phyloP scores from a whole-genome alignment of 2,113 vertebrate genomes.

The Mixornis gularis region DNA sequence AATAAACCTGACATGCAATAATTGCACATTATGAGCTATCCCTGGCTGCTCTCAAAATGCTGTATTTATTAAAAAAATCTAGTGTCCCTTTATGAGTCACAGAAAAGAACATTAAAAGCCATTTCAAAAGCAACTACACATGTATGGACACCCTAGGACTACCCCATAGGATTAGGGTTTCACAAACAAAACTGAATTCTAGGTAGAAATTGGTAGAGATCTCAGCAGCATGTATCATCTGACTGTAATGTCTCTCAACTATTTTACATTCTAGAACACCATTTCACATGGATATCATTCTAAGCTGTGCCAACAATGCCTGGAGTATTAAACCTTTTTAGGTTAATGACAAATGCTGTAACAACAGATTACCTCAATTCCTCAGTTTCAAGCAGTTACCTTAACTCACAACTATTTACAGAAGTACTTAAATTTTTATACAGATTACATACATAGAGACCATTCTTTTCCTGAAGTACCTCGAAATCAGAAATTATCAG shows the following conservation, averaged over 20 bases:
- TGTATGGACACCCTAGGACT: background rate
- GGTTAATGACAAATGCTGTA: background rate
- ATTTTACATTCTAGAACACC: background rate
- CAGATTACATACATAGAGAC: background rate
- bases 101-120: background rate
- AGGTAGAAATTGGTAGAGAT: background rate
- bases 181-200: background rate
- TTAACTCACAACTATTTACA: background rate
- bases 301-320: background rate
- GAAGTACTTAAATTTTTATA: background rate
- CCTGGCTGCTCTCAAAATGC: background rate
- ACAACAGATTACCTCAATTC: background rate
- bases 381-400: background rate
- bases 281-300: background rate
- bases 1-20: background rate
- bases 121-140: background rate
- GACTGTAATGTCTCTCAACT: background rate
- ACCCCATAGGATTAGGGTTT: background rate
- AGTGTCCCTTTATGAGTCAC: background rate
- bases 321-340: background rate
- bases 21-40: background rate
- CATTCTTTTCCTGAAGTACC: background rate
- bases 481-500: background rate
- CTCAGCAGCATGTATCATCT: background rate
- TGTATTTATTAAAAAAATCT: background rate